Base-by-base conservation (phyloP, 1,140 invertebrate species). In the Cylas formicarius region DNA sequence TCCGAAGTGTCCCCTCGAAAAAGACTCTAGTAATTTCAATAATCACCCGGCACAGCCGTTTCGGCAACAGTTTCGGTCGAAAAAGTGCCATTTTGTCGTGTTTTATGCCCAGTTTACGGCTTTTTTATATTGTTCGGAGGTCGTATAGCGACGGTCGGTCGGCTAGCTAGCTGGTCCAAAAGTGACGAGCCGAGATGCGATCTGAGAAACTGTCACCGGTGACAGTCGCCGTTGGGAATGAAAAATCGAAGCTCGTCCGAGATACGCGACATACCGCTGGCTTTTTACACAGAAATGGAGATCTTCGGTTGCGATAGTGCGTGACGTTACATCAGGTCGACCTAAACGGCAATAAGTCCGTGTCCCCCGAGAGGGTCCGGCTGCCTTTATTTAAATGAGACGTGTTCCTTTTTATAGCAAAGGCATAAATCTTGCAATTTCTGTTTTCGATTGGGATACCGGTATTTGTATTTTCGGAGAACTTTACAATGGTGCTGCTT, bases 201-300 rank as follows among this genome's bases (percentile, higher is more conserved):
- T 55, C 53, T 52, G 39, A 32, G 29, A 39, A 39, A 33, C 44
- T 43, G 44, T 48, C 45, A 46, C 53, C 43, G 50, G 49, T 52
- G 50, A 55, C 50, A 49, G 53, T 47, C 39, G 41, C 53, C 46
- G 45, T 48, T 48, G 53, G 45, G 50, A 55, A 52, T 55, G 53
- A 55, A 52, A 55, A 55, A 55, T 55, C 50, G 50, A 55, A 55
- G 29, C 32, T 20, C 31, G 43, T 40, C 22, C 32, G 17, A 4
- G 21, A 16, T 40, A 24, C 24, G 39, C 39, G 39, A 42, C 39
- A 31, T 23, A 33, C 39, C 39, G 39, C 39, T 42, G 39, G 39
- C 27, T 50, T 49, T 49, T 49, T 49, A 44, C 39, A 43, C 46
- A 27, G 46, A 24, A 38, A 45, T 31, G 28, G 42, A 49, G 42